Evolutionary conservation across 2,888 invertebrate genomes (phyloP), one percentile per base, ranked within the genome.

Genomic region (Amaurobius ferox): DNA sequence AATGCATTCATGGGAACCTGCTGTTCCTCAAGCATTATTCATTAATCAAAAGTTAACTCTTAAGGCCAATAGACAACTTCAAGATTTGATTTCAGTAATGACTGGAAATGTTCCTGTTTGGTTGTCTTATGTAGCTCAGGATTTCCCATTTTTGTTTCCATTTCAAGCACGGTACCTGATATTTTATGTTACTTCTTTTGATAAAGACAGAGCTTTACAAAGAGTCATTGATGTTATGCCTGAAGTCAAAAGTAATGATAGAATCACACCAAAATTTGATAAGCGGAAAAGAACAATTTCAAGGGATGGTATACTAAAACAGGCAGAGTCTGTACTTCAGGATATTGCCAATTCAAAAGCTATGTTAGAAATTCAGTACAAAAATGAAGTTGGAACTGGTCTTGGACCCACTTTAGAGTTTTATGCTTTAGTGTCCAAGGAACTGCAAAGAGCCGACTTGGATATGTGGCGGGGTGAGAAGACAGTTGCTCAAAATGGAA

Each of bases 51-150:
- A 96, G 93, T 94, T 98, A 89, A 96, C 98, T 44, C 98, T 98
- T 76, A 99, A 99, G 93, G 98, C 98, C 3, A 97, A 96, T 91
- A 94, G 99, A 70, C 99, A 99, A 92, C 93, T 99, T 68, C 98
- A 99, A 92, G 99, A 99, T 92, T 98, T 99, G 6, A 93, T 99
- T 86, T 98, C 98, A 7, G 98, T 99, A 88, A 98, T 99, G 97
- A 93, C 99, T 0, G 99, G 98, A 89, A 98, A 98, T 92, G 93
- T 99, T 89, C 99, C 99, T 0, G 95, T 95, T 73, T 99, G 99
- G 99, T 93, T 99, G 88, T 95, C 96, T 89, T 96, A 97, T 92
- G 95, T 97, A 74, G 96, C 96, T 72, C 94, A 95, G 89, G 94
- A 95, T 77, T 96, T 96, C 90, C 98, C 99, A 71, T 99, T 99